Percentiles rank a stretch among this genome's conserved stretches.
phyloP scores from a whole-genome alignment of 2,797 vertebrate genomes.

The Etheostoma perlongum region DNA sequence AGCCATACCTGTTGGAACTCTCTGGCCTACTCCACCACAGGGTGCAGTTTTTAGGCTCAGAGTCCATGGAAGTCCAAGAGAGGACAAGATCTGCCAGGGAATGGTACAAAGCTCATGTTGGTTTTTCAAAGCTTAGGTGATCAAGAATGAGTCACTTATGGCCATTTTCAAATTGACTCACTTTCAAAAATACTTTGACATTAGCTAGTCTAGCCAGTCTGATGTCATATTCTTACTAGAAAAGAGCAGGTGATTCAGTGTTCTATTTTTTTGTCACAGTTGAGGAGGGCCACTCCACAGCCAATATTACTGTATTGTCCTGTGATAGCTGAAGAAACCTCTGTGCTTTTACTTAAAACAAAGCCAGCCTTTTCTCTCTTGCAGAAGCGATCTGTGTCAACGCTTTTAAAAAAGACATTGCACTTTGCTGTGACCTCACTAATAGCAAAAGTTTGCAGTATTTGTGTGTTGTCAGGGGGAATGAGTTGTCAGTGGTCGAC shows the following conservation, averaged over 20 bases:
- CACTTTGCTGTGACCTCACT: slow-evolving; percentile 69
- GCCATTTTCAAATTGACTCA: background rate
- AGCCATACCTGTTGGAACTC: background rate
- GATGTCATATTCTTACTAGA: background rate
- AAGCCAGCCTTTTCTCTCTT: slow-evolving; percentile 3
- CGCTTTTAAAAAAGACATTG: slow-evolving; percentile 52
- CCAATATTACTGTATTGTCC: background rate
- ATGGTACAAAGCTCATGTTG: background rate
- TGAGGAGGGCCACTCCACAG: background rate
- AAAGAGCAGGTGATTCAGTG: slow-evolving; percentile 4
- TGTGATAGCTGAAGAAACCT: slow-evolving; percentile 18
- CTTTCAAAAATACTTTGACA: background rate
- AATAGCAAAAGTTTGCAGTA: slow-evolving; percentile 76
- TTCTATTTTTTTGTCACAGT: background rate
- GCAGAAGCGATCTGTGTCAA: slow-evolving; percentile 47
- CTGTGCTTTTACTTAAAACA: slow-evolving; percentile 9
- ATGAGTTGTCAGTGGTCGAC: slow-evolving; percentile 67
- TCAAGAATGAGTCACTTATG: background rate
- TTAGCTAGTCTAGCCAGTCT: background rate
- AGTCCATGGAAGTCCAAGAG: background rate
- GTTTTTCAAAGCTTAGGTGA: background rate
- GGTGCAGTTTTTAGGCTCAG: fast-evolving
- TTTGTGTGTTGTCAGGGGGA: slow-evolving; percentile 75
- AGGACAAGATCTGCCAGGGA: background rate
- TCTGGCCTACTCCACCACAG: background rate